Evolutionary conservation across 92 coral and sea anemone species (phyloP), one percentile per base, ranked within the genome.

Genomic region (Epizoanthus illoricatus): DNA sequence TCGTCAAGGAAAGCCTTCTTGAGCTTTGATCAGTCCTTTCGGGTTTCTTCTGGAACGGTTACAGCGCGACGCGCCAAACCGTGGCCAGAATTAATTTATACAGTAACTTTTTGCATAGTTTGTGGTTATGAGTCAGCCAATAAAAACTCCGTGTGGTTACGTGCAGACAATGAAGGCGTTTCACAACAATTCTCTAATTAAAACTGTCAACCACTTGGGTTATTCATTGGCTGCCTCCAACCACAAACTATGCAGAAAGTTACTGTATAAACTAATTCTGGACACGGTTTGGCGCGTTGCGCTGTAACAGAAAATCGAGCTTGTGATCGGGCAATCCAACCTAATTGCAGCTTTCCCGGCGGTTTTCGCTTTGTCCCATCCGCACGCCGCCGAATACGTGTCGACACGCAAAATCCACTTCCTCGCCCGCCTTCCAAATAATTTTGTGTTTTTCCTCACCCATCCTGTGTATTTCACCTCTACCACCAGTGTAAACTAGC

Each of bases 401-500:
- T 64, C 69, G 8, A 64, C 69, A 19, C 19, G 21, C 19, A 64
- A 24, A 64, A 64, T 19, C 69, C 69, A 64, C 33, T 19, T 64
- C 69, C 17, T 64, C 12, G 17, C 33, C 69, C 33, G 6, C 33
- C 17, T 64, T 64, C 19, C 69, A 7, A 4, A 7, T 19, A 19
- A 64, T 4, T 64, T 24, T 64, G 0, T 24, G 10, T 64, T 24
- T 64, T 19, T 64, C 17, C 5, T 63, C 13, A n/a, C 28, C 68
- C 16, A 63, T 63, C 69, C 52, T 45, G 7, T 43, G 47, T 4
- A 4, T 45, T 45, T 45, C 8, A 5, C 7, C 52, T 7, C 52
- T 45, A 8, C 52, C 52, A 45, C 52, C 52, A 3, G 52, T 79
- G 75, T 63, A 79, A 79, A 79, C 74, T 61, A 23, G 84, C 74